Base-by-base conservation (phyloP, 2,888 invertebrate genomes). In the Ypsolopha scabrella region DNA sequence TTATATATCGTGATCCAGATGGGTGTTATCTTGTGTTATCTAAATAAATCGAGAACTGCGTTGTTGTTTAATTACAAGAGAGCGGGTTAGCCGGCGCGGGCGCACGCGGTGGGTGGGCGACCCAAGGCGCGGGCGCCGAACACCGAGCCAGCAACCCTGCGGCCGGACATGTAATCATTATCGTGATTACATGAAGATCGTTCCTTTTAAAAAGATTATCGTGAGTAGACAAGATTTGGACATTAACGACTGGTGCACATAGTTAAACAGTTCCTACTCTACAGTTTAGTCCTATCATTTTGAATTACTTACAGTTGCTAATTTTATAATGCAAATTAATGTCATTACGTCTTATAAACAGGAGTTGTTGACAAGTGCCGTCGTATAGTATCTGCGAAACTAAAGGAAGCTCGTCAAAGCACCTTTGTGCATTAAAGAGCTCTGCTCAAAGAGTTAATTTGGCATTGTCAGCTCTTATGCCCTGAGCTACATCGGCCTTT, bases 371-470 rank as follows among this genome's bases (percentile, higher is more conserved):
- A 58, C 60, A 63, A 61, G 61, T 58, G 57, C 54, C 54, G 55
- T 60, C 58, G 55, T 50, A n/a, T n/a, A n/a, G n/a, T n/a, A 58
- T 56, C 57, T 49, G 53, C 57, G 61, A 60, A 58, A 57, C 64
- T 64, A 55, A 57, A 64, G 60, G 62, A 56, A 58, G 13, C 37
- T 24, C 65, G 64, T 73, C 70, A 72, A 73, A 73, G 72, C 64
- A 69, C 64, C 70, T 75, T 74, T 75, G 70, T 70, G 60, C 64
- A 59, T 55, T 60, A 61, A 61, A 66, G 68, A 66, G 61, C 60
- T 64, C 64, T 68, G 63, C 70, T 75, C 70, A 72, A 69, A 69
- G 73, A 76, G 74, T 77, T 79, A 75, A 75, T 78, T 71, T 63
- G 59, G 63, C 63, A 62, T 48, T 41, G 37, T 53, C 48, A 41